Conservation (phyloP, 2,113 vertebrate species). For the Tauraco erythrolophus region DNA sequence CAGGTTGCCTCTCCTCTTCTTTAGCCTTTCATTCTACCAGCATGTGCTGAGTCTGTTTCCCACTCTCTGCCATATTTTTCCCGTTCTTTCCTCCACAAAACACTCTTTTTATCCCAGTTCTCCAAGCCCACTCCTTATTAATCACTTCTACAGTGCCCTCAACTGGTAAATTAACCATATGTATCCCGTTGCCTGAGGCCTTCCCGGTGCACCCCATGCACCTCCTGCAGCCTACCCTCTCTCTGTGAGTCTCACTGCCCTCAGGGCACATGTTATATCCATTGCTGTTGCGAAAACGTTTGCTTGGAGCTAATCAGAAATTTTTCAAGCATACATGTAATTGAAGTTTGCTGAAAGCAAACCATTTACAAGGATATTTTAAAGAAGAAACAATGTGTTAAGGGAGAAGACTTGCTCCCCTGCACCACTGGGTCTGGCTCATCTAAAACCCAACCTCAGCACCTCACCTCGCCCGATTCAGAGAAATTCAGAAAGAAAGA, state of each 20-base stretch:
- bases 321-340: background rate
- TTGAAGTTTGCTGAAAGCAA: background rate
- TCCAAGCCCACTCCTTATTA: background rate
- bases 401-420: background rate
- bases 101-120: background rate
- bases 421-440: background rate
- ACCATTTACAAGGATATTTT: background rate
- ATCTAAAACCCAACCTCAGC: background rate
- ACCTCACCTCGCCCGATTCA: background rate
- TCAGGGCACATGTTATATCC: background rate
- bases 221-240: background rate
- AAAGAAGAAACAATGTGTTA: background rate
- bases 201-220: background rate
- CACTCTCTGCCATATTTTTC: background rate
- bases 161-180: background rate
- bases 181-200: background rate
- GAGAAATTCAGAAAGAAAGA: background rate
- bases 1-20: background rate
- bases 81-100: background rate
- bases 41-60: background rate
- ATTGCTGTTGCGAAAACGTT: background rate
- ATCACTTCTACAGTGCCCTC: background rate
- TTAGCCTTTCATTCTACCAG: background rate
- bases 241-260: background rate
- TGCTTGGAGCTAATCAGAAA: background rate